These are phyloP conservation scores for Ptychadena robeensis DNA, from an alignment of 2,797 vertebrate genomes.

Conservation along the genomic window DNA sequence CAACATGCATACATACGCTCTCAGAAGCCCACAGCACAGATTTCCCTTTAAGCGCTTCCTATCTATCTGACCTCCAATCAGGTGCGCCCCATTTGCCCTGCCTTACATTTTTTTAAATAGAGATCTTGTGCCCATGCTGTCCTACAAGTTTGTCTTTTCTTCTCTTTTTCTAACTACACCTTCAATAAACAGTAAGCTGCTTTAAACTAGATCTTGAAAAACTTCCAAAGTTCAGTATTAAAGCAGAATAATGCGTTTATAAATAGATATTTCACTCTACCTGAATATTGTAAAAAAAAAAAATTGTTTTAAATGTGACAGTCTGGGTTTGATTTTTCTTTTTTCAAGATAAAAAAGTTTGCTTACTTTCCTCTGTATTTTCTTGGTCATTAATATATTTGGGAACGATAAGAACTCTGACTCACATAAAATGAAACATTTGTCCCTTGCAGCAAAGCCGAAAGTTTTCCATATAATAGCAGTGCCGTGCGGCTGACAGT, in stretches of 20 bases:
- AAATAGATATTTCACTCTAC: background rate
- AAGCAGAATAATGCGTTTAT: background rate
- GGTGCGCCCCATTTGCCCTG: no score
- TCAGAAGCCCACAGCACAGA: no score
- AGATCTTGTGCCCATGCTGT: no score
- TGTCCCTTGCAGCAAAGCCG: conserved; percentile 20
- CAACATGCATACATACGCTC: no score
- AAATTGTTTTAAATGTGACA: background rate
- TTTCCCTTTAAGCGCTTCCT: no score
- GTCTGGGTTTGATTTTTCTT: background rate
- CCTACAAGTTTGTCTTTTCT: no score
- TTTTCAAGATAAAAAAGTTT: background rate
- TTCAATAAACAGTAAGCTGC: no score
- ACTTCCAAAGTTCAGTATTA: background rate
- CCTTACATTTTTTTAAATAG: no score
- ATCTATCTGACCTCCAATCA: no score
- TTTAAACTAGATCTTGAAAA: no score
- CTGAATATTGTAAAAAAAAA: background rate
- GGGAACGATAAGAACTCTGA: conserved; percentile 32
- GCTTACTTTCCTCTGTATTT: conserved; percentile 11
- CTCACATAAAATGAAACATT: conserved; percentile 27
- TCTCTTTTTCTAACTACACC: no score
- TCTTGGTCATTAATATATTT: conserved; percentile 20
- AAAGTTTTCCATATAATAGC: conserved; percentile 28
- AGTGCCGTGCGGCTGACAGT: conserved; percentile 19